Evolutionary conservation across 2,113 vertebrate genomes (phyloP).

Genomic region (Jaculus jaculus): DNA sequence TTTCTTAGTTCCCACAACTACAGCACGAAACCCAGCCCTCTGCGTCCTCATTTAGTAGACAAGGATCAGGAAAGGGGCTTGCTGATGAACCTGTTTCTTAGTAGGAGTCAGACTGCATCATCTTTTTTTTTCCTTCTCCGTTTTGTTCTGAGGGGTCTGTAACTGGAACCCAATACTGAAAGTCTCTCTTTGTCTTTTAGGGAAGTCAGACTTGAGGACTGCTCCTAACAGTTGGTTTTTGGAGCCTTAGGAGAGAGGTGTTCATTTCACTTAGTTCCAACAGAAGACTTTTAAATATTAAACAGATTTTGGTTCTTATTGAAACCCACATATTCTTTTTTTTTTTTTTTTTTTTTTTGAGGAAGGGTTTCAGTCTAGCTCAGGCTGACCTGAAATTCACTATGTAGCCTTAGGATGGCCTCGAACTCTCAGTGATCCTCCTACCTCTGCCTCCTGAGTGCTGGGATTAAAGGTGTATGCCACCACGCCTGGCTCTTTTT

Average conservation of each 20-base stretch:
- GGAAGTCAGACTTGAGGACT: background rate
- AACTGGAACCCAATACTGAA: background rate
- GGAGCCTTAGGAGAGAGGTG: background rate
- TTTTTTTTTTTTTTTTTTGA: too few species aligned
- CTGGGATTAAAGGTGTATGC: too few species aligned
- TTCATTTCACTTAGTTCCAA: background rate
- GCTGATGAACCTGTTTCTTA: background rate
- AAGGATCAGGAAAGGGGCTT: background rate
- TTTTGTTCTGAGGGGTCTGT: background rate
- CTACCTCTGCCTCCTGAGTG: too few species aligned
- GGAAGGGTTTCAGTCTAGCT: too few species aligned
- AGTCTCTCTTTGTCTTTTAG: background rate
- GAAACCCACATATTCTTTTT: too few species aligned
- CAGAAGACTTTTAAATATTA: background rate
- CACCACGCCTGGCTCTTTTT: too few species aligned
- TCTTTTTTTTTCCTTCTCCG: background rate
- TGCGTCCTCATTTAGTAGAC: rapidly evolving
- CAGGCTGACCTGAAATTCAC: too few species aligned
- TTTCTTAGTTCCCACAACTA: background rate
- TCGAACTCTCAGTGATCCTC: too few species aligned
- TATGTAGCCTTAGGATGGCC: too few species aligned
- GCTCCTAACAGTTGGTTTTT: background rate
- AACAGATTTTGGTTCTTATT: too few species aligned
- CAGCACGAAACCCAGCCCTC: background rate
- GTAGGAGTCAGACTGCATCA: background rate